Base-by-base conservation (phyloP, 2,888 invertebrate species). In the Achlya flavicornis region DNA sequence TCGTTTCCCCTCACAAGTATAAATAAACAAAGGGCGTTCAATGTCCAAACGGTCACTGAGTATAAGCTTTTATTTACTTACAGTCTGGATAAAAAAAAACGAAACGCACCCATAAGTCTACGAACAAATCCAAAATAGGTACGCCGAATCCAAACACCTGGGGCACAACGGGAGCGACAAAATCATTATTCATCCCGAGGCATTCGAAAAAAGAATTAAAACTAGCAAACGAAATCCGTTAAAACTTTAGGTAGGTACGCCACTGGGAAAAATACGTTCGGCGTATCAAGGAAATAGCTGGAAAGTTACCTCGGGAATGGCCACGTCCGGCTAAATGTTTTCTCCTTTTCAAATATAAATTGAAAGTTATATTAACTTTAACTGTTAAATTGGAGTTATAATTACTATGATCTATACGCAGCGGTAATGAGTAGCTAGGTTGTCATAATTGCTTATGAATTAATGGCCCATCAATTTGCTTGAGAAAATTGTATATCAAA, bases 1-100 rank as follows among this genome's bases (percentile, higher is more conserved):
- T 83, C 72, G 81, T 82, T 88, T 84, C 87, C 86, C 80, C 79
- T 75, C 79, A 65, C 71, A 66, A 76, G 77, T 85, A 88, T 88
- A 87, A 88, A 90, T 88, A 90, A 87, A 88, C 19, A 81, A 83
- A 79, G 80, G 77, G 76, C 77, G 78, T 79, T 82, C 81, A 76
- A 75, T 76, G 69, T 63, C 68, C 65, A 65, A 67, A 74, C 75
- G 79, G 71, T 67, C 74, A 78, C 78, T 74, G 78, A 78, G 75
- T 74, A 26, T 26, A 73, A 74, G 73, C 74, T 73, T 38, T 81
- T 85, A 83, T 88, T 86, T 88, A 86, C 87, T 86, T 83, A 41
- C 41, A 83, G 71, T 75, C 75, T 77, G 76, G 72, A 82, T 81
- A 86, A 84, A 86, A 83, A 83, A 78, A 64, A 12, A 73, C 69